Evolutionary conservation across 2,888 invertebrate genomes (phyloP).

Genomic region (Hirtodrosophila alboralis): DNA sequence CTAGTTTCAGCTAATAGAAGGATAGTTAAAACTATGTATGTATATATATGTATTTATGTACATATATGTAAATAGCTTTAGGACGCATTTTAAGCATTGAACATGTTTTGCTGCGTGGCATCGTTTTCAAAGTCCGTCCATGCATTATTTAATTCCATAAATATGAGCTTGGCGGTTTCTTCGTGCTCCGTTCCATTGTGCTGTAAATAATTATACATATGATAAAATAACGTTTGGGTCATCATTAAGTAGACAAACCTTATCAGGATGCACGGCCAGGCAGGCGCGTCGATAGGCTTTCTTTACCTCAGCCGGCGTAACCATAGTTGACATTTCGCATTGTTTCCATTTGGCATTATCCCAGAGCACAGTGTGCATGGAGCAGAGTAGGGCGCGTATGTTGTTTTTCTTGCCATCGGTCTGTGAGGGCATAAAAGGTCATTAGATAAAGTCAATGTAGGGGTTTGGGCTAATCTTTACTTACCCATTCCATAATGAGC

Average conservation of each 20-base stretch:
- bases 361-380: constrained; percentile 97
- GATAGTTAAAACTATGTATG: constrained; percentile 38
- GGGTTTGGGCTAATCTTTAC: constrained; percentile 20
- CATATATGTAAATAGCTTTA: constrained; percentile 35
- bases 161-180: constrained; percentile 96
- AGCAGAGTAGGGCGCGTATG: constrained; percentile 96
- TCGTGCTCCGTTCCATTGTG: constrained; percentile 97
- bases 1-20: constrained; percentile 62
- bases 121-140: constrained; percentile 97
- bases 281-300: constrained; percentile 98
- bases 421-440: constrained; percentile 84
- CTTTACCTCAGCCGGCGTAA: constrained; percentile 96
- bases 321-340: constrained; percentile 97
- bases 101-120: constrained; percentile 91
- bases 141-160: constrained; percentile 99
- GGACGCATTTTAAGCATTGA: constrained; percentile 82
- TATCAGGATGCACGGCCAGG: constrained; percentile 98
- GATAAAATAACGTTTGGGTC: too few relatives aligned
- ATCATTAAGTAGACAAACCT: constrained; percentile 86
- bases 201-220: constrained; percentile 87
- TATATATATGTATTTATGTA: constrained; percentile 32
- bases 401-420: constrained; percentile 98
- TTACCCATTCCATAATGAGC: constrained; percentile 92
- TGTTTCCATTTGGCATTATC: constrained; percentile 96
- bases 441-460: neutral